Evolutionary conservation across 2,888 invertebrate genomes (phyloP).

Genomic region (Drosophila anomalipes): DNA sequence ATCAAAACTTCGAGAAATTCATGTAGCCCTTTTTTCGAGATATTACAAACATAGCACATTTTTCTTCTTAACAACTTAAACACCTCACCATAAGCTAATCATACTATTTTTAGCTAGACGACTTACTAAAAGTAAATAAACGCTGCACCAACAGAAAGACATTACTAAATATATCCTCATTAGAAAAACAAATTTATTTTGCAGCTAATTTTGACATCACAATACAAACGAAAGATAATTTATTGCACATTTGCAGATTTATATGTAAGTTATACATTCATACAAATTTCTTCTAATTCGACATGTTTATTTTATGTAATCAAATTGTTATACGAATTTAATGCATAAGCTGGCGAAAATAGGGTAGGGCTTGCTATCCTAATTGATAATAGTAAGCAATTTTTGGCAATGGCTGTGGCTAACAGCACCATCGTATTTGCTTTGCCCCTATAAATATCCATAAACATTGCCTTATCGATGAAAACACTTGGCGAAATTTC

Average conservation of each 20-base stretch:
- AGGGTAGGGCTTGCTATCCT: slow-evolving; percentile 14
- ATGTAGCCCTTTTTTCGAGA: too few relatives aligned
- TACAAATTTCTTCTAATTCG: not conserved
- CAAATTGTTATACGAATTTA: not conserved
- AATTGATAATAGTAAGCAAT: slow-evolving; percentile 50
- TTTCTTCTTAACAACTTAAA: not conserved
- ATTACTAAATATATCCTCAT: not conserved
- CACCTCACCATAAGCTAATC: not conserved
- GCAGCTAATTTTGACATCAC: not conserved
- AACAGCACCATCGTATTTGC: slow-evolving; percentile 28
- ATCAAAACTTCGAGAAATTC: too few relatives aligned
- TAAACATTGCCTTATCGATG: slow-evolving; percentile 61
- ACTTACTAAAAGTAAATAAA: not conserved
- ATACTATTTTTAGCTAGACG: not conserved
- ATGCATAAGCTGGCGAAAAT: not conserved
- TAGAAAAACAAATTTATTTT: not conserved
- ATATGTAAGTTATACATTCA: not conserved
- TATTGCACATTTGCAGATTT: not conserved
- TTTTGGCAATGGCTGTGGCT: slow-evolving; percentile 12
- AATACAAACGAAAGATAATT: not conserved
- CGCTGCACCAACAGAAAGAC: not conserved
- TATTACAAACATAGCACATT: not conserved
- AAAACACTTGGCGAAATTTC: slow-evolving; percentile 37
- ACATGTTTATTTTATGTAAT: not conserved
- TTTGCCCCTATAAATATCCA: slow-evolving; percentile 22